Evolutionary conservation across 2,797 vertebrate genomes (phyloP), one percentile per base, ranked within the genome.

Genomic region (Pyrocephalus nanus): DNA sequence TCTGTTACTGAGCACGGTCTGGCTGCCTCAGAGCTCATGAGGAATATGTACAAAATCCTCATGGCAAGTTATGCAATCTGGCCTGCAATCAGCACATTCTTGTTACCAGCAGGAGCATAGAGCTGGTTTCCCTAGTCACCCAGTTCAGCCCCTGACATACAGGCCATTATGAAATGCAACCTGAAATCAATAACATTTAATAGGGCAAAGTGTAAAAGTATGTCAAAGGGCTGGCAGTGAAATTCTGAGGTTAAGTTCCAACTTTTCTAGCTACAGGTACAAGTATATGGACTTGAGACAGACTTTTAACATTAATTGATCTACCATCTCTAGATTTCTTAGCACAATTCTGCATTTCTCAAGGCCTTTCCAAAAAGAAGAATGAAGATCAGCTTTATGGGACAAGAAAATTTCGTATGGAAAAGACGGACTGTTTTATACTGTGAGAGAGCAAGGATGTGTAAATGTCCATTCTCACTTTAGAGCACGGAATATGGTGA

Each of bases 11-110:
- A 22, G 75, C 43, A 58, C 29, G 15, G 19, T 23, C 42, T 75
- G 38, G 11, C 58, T 38, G 23, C 29, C 57, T 29, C 1, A 1
- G 0, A 0, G 54, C 32, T 64, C 11, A 0, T 29, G 38, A 72
- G 29, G 25, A 54, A 17, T 36, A 57, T 12, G 15, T 15, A 15
- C 27, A 54, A n/a, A 42, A 72, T 58, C 38, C 15, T 34, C 38
- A 16, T 0, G 0, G 38, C 32, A 71, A 15, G 80, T 79, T 48
- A 32, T 86, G 12, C 23, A 18, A 47, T 43, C 30, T 51, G 67
- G 23, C 8, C 34, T 61, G 17, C 7, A 21, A 47, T 14, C 26
- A 80, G 26, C 11, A 62, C 26, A 4, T 75, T 81, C 36, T 65
- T 53, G 12, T 62, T 58, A 40, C 32, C 53, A 82, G 16, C n/a